These are phyloP conservation scores for Suricata suricatta DNA, from an alignment of 2,113 vertebrate species.

Conservation along the genomic window DNA sequence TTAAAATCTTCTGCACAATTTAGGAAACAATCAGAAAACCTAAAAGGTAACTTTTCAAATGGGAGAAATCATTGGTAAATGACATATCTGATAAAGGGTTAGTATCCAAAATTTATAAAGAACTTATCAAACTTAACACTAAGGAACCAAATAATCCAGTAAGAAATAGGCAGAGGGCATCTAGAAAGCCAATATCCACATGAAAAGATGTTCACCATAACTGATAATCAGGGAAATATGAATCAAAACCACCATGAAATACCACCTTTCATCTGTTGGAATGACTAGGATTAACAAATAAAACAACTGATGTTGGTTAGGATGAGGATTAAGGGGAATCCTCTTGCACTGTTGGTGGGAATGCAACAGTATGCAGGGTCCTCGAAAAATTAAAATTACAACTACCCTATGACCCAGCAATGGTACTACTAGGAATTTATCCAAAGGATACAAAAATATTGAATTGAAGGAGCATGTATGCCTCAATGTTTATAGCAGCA, in stretches of 20 bases:
- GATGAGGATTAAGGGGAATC: neutral
- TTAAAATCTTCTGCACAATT: neutral
- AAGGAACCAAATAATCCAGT: neutral
- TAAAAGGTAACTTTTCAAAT: neutral
- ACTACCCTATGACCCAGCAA: neutral
- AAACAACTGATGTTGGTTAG: neutral
- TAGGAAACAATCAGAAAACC: neutral
- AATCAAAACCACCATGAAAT: neutral
- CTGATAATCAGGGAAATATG: neutral
- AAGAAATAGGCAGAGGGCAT: neutral
- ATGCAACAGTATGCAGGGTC: neutral
- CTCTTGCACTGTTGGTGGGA: neutral
- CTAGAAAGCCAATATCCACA: neutral
- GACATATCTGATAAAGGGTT: neutral
- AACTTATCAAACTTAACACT: neutral
- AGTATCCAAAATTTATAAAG: neutral
- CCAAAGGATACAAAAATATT: neutral
- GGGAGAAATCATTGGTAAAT: neutral
- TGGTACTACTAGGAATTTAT: neutral
- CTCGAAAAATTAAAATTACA: neutral
- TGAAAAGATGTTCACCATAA: neutral
- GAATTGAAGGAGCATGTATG: neutral
- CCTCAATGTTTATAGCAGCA: neutral
- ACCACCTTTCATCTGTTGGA: neutral
- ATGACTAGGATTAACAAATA: neutral